These are phyloP conservation scores for Mustela lutreola DNA, from an alignment of 2,113 vertebrate genomes.

Conservation along the genomic window DNA sequence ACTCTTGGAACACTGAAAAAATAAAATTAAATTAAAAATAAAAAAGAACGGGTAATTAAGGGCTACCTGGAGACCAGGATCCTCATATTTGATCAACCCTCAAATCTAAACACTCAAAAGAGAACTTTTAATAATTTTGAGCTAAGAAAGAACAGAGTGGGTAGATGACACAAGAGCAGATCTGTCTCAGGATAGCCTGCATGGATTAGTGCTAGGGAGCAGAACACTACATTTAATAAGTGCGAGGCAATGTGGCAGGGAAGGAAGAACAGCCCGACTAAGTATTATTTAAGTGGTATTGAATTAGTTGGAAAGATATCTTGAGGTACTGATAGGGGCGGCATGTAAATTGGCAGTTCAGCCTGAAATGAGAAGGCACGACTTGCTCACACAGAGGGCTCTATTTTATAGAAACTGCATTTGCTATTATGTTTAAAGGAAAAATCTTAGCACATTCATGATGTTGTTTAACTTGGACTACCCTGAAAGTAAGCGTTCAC, in stretches of 20 bases:
- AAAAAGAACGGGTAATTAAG: not conserved
- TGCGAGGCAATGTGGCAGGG: not conserved
- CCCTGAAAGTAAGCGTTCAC: not conserved
- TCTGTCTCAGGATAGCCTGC: slow-evolving; percentile 48
- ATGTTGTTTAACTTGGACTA: not conserved
- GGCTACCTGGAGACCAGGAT: not conserved
- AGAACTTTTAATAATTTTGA: slow-evolving; percentile 11
- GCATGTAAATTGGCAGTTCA: slow-evolving; percentile 10
- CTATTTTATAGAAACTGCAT: not conserved
- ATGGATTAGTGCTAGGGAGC: slow-evolving; percentile 42
- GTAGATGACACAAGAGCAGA: not conserved
- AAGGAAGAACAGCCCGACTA: slow-evolving; percentile 30
- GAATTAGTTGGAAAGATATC: slow-evolving; percentile 60
- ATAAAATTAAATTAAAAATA: too few species aligned
- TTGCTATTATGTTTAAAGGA: not conserved
- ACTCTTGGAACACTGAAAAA: too few species aligned
- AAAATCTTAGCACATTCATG: not conserved
- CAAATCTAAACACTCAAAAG: slow-evolving; percentile 45
- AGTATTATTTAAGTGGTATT: slow-evolving; percentile 58
- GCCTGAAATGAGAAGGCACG: not conserved
- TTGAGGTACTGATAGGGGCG: not conserved
- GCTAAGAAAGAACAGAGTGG: not conserved
- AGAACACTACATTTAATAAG: slow-evolving; percentile 70
- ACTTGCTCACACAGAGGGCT: not conserved
- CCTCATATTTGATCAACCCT: slow-evolving; percentile 51